These are phyloP conservation scores for Leptinotarsa defecta DNA, from an alignment of 1,140 invertebrate genomes.

Conservation along the genomic window DNA sequence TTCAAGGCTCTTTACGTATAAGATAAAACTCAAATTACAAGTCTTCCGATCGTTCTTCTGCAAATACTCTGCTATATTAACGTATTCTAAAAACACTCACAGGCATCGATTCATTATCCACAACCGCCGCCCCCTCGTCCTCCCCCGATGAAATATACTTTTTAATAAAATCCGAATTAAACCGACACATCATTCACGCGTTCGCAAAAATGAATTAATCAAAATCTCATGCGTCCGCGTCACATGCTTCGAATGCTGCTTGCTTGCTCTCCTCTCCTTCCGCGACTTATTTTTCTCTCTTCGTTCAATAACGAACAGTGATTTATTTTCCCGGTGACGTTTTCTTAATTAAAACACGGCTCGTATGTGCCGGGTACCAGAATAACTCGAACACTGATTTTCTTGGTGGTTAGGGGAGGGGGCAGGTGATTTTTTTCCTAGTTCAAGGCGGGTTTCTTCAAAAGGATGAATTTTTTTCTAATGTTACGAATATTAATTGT, in stretches of 20 bases:
- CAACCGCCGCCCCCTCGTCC: neutral
- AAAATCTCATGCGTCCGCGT: conserved; percentile 13
- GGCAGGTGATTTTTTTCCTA: too few relatives aligned
- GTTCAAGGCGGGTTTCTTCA: too few relatives aligned
- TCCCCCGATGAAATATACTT: conserved; percentile 16
- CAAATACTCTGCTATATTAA: neutral
- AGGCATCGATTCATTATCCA: neutral
- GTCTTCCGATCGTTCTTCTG: too few relatives aligned
- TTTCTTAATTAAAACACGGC: conserved; percentile 21
- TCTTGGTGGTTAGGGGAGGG: too few relatives aligned
- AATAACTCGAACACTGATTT: too few relatives aligned
- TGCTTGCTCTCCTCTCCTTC: neutral
- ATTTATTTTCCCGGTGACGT: conserved; percentile 20
- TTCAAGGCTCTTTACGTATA: too few relatives aligned
- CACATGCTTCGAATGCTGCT: neutral
- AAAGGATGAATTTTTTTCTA: too few relatives aligned
- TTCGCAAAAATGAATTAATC: conserved; percentile 20
- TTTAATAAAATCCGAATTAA: conserved; percentile 21
- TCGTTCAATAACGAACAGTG: conserved; percentile 14
- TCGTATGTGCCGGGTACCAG: conserved; percentile 4
- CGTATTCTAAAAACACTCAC: neutral
- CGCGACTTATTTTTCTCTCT: neutral
- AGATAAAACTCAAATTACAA: too few relatives aligned
- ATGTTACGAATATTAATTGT: too few relatives aligned
- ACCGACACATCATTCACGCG: conserved; percentile 15